These are phyloP conservation scores for Rhopalosiphum padi DNA, from an alignment of 1,140 invertebrate species.

Conservation along the genomic window DNA sequence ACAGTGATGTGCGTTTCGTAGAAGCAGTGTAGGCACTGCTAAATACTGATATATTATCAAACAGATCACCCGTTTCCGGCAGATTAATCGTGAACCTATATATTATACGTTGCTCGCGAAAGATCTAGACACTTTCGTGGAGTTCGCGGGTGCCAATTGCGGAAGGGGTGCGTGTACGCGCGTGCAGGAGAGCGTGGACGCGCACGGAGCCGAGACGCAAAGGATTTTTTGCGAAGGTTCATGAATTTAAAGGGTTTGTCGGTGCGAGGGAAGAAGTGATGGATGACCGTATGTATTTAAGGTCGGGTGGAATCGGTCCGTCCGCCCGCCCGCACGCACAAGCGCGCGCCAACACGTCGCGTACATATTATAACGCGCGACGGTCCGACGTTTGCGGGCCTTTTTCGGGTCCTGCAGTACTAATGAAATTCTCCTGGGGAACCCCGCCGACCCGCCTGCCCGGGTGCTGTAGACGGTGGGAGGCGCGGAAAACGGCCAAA, in stretches of 20 bases:
- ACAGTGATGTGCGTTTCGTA: neutral
- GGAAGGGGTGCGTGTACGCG: neutral
- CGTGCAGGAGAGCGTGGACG: too few species aligned
- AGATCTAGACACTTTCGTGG: neutral
- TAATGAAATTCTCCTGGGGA: slow-evolving; percentile 57
- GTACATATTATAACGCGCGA: neutral
- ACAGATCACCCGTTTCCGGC: neutral
- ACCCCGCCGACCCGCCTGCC: neutral
- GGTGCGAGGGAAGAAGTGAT: slow-evolving; percentile 46
- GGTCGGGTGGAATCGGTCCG: neutral
- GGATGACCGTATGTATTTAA: slow-evolving; percentile 47
- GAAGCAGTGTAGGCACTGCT: neutral
- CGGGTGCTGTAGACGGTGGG: neutral
- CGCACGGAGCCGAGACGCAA: neutral
- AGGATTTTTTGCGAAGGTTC: slow-evolving; percentile 45
- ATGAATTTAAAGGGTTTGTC: slow-evolving; percentile 48
- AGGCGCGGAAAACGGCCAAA: neutral
- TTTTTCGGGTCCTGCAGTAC: slow-evolving; percentile 21
- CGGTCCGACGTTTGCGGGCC: slow-evolving; percentile 21
- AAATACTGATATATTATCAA: neutral
- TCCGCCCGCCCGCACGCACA: neutral
- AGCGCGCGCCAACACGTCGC: neutral
- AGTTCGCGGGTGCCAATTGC: neutral
- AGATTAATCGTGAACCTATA: neutral
- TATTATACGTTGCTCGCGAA: neutral